Percentiles rank a stretch among this genome's conserved stretches.
Evolutionary conservation across 2,888 invertebrate species (phyloP).

Genomic region (Phasia obesa): DNA sequence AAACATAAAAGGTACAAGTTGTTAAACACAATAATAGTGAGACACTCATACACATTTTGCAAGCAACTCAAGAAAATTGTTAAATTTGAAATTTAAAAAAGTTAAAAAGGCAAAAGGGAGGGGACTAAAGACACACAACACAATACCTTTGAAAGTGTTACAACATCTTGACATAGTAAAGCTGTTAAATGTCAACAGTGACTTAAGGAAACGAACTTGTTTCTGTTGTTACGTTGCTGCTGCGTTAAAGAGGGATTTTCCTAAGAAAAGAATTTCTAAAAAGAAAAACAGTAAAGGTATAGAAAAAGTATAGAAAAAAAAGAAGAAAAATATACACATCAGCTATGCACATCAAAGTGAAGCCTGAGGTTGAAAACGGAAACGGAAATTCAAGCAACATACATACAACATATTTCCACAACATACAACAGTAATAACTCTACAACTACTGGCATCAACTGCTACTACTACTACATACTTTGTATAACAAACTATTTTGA

Average conservation of each 20-base stretch:
- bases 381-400: constrained; percentile 62
- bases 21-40: constrained; percentile 24
- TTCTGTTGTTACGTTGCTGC: constrained; percentile 13
- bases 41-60: constrained; percentile 3
- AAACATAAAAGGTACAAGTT: constrained; percentile 1
- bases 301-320: background rate
- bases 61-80: background rate
- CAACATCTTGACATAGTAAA: constrained; percentile 56
- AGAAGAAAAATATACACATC: background rate
- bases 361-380: constrained; percentile 54
- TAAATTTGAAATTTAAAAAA: constrained; percentile 37
- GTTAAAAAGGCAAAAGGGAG: background rate
- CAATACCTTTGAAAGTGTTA: constrained; percentile 37
- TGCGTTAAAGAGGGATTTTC: background rate
- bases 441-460: background rate
- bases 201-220: constrained; percentile 51
- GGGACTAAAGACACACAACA: background rate
- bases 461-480: too few species aligned
- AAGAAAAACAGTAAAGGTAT: background rate
- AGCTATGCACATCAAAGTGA: constrained; percentile 49
- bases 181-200: constrained; percentile 61
- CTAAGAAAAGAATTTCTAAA: background rate
- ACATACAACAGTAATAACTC: constrained; percentile 8
- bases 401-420: constrained; percentile 20
- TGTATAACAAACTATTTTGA: too few species aligned